Base-by-base conservation (phyloP, 2,888 invertebrate species). In the Nephrotoma guestfalica region DNA sequence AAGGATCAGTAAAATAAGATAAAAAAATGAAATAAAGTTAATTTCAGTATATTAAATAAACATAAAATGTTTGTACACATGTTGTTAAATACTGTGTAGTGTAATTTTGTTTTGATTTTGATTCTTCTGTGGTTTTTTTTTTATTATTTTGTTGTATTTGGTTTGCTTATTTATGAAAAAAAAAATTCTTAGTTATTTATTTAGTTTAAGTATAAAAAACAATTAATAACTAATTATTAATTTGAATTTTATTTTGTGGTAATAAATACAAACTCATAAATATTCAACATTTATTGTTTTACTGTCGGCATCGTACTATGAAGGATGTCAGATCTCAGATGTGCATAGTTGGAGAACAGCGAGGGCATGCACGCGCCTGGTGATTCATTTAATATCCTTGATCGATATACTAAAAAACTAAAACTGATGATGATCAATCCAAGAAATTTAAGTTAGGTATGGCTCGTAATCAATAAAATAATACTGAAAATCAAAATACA, bases 11-110 rank as follows among this genome's bases (percentile, higher is more conserved):
- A 45, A 42, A 42, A 43, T 18, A 85, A 85, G 18, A 85, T 45
- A 43, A 84, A 41, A 42, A 45, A 85, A 85, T 43, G 85, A 30
- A 85, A 85, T 85, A 85, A 85, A 85, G 85, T 85, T 85, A 85
- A 85, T 85, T 85, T 85, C 85, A 43, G 45, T 85, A 43, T 85
- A 85, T 85, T 85, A 85, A 85, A 85, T 85, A 85, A 85, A 85
- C 85, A 85, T 85, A 85, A 84, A 85, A 85, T 85, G 85, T 85
- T 85, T 85, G 85, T 85, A 85, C 85, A 85, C 85, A 85, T 85
- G 85, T 85, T 85, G 41, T 85, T 85, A 43, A 43, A 85, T 84
- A 84, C 42, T 84, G 41, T 41, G 42, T 84, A 84, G 42, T 84
- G 42, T 84, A 84, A 84, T 84, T 84, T 83, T 83, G 83, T 83